Conservation (phyloP, 1,140 invertebrate species). For the Anagrus nilaparvatae region DNA sequence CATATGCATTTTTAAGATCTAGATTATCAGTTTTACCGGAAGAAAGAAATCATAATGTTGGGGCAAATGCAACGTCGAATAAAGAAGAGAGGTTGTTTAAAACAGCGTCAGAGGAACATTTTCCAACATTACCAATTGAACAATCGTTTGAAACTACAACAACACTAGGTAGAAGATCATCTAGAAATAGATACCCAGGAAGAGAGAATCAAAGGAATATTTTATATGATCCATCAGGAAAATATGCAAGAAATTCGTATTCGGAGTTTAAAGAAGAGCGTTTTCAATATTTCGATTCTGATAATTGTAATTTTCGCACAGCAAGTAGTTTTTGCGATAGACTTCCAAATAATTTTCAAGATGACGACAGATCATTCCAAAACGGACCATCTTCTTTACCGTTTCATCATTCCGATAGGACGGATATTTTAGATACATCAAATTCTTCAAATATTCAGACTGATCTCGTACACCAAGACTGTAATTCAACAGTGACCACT, state of each 20-base stretch:
- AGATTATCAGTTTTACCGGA: constrained; percentile 64
- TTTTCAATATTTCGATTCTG: constrained; percentile 21
- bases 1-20: constrained; percentile 67
- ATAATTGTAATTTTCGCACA: too few species aligned
- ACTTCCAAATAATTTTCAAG: too few species aligned
- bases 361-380: too few species aligned
- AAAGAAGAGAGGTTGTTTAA: constrained; percentile 38
- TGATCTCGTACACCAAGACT: too few species aligned
- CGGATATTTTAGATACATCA: too few species aligned
- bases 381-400: too few species aligned
- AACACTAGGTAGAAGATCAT: constrained; percentile 27
- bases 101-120: constrained; percentile 41
- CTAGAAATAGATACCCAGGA: constrained; percentile 13
- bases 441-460: too few species aligned
- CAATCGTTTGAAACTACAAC: constrained; percentile 34
- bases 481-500: too few species aligned
- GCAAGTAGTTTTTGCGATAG: constrained; percentile 17
- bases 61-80: constrained; percentile 42
- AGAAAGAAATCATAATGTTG: constrained; percentile 43
- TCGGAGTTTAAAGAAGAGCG: constrained; percentile 30
- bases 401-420: too few species aligned
- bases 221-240: constrained; percentile 17
- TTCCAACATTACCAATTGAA: constrained; percentile 34
- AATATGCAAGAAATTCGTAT: constrained; percentile 27
- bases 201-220: constrained; percentile 14